A percentile compares a stretch with the other conserved stretches of the same genome.
Conservation (phyloP, 2,797 vertebrate genomes). For the Chiroxiphia lanceolata region DNA sequence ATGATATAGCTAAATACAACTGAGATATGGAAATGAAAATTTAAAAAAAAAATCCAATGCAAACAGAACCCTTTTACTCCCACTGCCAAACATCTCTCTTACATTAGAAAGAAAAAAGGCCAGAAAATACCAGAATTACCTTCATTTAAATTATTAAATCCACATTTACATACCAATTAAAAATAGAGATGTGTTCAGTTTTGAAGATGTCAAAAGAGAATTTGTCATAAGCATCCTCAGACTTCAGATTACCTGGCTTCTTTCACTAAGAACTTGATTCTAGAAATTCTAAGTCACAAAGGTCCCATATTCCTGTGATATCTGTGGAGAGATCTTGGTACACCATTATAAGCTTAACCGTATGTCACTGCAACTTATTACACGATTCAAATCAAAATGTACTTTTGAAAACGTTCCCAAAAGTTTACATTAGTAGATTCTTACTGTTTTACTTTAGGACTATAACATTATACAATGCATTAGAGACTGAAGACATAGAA, state of each 20-base stretch:
- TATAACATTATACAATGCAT: neutral
- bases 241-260: neutral
- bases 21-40: neutral
- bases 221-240: neutral
- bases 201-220: neutral
- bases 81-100: neutral
- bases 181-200: neutral
- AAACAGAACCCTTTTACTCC: neutral
- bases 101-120: neutral
- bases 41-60: neutral
- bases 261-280: neutral
- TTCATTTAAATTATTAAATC: neutral
- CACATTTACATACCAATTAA: neutral
- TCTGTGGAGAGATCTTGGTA: neutral
- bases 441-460: neutral
- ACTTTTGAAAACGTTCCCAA: conserved; percentile 28
- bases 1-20: neutral
- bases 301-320: neutral
- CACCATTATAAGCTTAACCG: neutral
- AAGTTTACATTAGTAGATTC: conserved; percentile 1
- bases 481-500: neutral
- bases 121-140: neutral
- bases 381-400: neutral
- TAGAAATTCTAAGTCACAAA: neutral
- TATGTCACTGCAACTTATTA: neutral